Percentiles rank a stretch among this genome's conserved stretches.
These are phyloP conservation scores for Drosophila histrio DNA, from an alignment of 2,888 invertebrate species.

Conservation along the genomic window DNA sequence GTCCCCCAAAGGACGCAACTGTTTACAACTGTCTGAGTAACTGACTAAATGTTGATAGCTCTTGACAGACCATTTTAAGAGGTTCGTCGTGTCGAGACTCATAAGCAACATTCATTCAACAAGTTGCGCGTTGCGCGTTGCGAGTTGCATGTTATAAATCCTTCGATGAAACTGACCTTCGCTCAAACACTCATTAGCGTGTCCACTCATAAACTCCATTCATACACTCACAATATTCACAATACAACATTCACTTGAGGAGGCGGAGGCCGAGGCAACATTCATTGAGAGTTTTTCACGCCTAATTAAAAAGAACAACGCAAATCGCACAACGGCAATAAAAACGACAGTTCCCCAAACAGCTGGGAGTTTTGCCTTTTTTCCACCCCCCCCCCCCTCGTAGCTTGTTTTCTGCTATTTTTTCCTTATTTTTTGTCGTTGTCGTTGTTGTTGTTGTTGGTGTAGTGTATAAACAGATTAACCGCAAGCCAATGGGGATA, in stretches of 20 bases:
- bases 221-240: slow-evolving; percentile 21
- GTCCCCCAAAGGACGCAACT: slow-evolving; percentile 21
- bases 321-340: slow-evolving; percentile 14
- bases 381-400: neutral
- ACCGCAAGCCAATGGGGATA: slow-evolving; percentile 41
- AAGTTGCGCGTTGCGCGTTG: slow-evolving; percentile 39
- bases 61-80: slow-evolving; percentile 18
- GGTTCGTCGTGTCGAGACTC: neutral
- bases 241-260: slow-evolving; percentile 23
- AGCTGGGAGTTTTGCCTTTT: slow-evolving; percentile 21
- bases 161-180: slow-evolving; percentile 50
- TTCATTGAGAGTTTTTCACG: slow-evolving; percentile 67
- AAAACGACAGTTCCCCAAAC: slow-evolving; percentile 41
- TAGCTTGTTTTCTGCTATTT: neutral
- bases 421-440: slow-evolving; percentile 11
- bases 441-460: no score
- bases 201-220: slow-evolving; percentile 38
- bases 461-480: slow-evolving; percentile 55
- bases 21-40: neutral
- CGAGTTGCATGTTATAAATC: slow-evolving; percentile 34
- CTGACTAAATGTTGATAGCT: slow-evolving; percentile 17
- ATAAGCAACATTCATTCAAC: slow-evolving; percentile 40
- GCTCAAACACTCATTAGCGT: slow-evolving; percentile 38
- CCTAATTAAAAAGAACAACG: slow-evolving; percentile 71
- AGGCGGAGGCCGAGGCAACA: slow-evolving; percentile 7